Conservation (phyloP, 2,113 vertebrate species). For the Onychostoma macrolepis region DNA sequence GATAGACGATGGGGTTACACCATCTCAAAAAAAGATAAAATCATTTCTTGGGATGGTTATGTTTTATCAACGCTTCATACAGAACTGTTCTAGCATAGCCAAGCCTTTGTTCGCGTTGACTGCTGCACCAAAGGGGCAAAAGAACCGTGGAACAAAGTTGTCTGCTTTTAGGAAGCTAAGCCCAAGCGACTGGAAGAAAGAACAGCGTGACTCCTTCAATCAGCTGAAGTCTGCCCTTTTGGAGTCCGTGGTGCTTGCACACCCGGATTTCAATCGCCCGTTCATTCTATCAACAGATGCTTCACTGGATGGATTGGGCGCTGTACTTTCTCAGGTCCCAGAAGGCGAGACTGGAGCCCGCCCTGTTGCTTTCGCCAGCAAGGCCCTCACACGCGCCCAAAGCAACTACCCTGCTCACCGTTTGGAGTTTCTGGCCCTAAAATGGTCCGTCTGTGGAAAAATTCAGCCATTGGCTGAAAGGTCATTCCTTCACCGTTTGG, state of each 20-base stretch:
- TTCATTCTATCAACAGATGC: neutral
- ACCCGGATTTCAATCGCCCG: neutral
- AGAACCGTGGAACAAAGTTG: neutral
- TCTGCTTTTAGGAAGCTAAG: neutral
- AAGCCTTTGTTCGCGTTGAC: neutral
- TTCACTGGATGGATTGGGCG: neutral
- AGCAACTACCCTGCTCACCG: constrained; percentile 9
- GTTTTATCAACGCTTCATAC: neutral
- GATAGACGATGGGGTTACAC: neutral
- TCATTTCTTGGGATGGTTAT: neutral
- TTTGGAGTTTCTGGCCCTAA: neutral
- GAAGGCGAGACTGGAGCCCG: neutral
- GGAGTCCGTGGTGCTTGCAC: too few species aligned
- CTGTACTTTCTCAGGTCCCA: neutral
- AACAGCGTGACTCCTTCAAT: neutral
- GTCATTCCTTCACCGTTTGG: too few species aligned
- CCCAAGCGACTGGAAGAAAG: neutral
- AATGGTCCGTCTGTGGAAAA: neutral
- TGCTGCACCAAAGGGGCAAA: neutral
- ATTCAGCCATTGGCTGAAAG: too few species aligned
- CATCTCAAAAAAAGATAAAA: neutral
- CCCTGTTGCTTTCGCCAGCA: neutral
- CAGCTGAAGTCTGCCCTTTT: neutral
- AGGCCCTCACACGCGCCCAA: neutral
- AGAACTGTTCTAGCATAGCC: neutral